phyloP scores from a whole-genome alignment of 2,797 vertebrate genomes.

The Acanthornis magna region DNA sequence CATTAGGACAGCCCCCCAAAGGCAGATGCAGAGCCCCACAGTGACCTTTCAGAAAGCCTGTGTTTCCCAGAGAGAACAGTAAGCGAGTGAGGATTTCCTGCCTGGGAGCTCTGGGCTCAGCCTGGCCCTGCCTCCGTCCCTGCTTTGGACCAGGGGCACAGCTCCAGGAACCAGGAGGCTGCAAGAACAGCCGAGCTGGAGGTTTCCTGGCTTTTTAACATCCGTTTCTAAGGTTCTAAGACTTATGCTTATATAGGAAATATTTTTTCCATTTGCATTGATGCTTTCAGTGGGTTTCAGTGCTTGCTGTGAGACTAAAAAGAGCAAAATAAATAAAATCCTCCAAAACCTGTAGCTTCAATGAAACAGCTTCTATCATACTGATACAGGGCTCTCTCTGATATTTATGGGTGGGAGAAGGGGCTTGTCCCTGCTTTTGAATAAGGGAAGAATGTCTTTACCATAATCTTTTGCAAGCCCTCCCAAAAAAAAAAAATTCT shows the following conservation, averaged over 20 bases:
- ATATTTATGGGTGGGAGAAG: background rate
- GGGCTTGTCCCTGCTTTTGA: background rate
- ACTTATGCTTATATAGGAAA: background rate
- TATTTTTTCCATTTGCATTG: background rate
- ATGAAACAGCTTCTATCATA: background rate
- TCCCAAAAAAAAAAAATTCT: rapidly evolving
- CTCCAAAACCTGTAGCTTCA: background rate
- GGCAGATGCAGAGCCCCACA: background rate
- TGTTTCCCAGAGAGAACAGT: background rate
- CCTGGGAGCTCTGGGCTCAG: too few species aligned
- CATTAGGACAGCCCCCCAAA: background rate
- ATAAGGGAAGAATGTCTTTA: background rate
- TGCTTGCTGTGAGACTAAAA: background rate
- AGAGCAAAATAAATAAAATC: background rate
- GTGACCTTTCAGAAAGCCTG: background rate
- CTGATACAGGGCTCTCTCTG: background rate
- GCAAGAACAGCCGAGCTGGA: background rate
- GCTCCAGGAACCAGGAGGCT: background rate
- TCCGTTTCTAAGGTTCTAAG: background rate
- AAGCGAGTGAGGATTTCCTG: rapidly evolving
- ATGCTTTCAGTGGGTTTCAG: background rate
- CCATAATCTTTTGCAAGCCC: background rate
- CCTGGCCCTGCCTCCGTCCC: rapidly evolving
- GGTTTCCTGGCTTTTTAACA: background rate
- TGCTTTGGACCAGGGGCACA: rapidly evolving